Evolutionary conservation across 2,113 vertebrate species (phyloP).

Genomic region (Calyptommatus sinebrachiatus): DNA sequence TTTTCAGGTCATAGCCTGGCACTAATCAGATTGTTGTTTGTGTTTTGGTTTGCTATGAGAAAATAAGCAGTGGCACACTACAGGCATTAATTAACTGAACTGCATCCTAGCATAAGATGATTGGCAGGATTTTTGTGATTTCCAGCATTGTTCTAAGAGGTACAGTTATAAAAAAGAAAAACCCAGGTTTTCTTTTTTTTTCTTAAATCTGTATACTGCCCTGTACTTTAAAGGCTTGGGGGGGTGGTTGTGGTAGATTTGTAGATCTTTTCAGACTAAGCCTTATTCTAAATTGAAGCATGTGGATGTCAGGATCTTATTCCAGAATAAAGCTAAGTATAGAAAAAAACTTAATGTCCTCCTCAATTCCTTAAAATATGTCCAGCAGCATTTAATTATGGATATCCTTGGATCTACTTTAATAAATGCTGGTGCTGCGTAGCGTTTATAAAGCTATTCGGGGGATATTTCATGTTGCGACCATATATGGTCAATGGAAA

Average conservation of each 20-base stretch:
- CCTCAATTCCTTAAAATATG: slow-evolving; percentile 34
- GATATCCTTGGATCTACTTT: slow-evolving; percentile 31
- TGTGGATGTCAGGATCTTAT: no score
- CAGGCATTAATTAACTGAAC: not conserved
- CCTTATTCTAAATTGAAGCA: no score
- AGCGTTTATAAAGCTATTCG: not conserved
- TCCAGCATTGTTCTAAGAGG: not conserved
- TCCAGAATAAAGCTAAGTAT: no score
- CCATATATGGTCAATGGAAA: slow-evolving; percentile 53
- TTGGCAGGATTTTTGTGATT: not conserved
- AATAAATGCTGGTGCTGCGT: slow-evolving; percentile 15
- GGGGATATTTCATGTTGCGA: slow-evolving; percentile 15
- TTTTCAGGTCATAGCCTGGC: no score
- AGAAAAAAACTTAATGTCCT: slow-evolving; percentile 6
- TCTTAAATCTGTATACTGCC: no score
- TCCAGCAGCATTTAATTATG: slow-evolving; percentile 41
- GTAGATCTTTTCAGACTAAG: no score
- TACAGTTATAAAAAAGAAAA: not conserved
- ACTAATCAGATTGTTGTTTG: no score
- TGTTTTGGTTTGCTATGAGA: not conserved
- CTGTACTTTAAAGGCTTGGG: no score
- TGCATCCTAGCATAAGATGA: not conserved
- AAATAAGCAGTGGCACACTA: not conserved
- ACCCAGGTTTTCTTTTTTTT: no score
- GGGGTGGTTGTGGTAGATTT: slow-evolving; percentile 22